Evolutionary conservation across 2,113 vertebrate genomes (phyloP).

Genomic region (Gallinago jamesoni): DNA sequence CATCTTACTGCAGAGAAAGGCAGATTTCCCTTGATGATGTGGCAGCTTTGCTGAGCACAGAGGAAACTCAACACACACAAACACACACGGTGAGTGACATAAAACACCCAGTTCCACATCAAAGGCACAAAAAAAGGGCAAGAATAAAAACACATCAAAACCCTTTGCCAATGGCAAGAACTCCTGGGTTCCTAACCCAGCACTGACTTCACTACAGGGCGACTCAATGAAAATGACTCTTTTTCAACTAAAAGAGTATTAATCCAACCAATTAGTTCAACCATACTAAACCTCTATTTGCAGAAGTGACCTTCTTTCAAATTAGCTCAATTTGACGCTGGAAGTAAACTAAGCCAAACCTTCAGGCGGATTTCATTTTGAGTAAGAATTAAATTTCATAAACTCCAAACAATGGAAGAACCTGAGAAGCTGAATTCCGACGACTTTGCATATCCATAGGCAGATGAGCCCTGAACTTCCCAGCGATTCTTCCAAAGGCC

Average conservation of each 20-base stretch:
- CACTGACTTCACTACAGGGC: background rate
- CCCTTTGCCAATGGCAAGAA: background rate
- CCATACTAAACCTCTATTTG: background rate
- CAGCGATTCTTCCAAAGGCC: background rate
- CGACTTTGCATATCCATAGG: background rate
- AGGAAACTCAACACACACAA: fast-evolving
- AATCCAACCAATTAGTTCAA: slow-evolving; percentile 21
- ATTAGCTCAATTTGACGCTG: background rate
- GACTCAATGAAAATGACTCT: background rate
- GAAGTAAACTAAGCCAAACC: slow-evolving; percentile 23
- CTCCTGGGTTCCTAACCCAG: background rate
- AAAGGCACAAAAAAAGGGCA: background rate
- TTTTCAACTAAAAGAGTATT: slow-evolving; percentile 22
- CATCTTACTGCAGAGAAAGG: background rate
- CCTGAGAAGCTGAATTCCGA: background rate
- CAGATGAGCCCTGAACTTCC: background rate
- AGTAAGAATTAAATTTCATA: background rate
- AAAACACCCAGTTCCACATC: background rate
- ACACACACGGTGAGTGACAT: background rate
- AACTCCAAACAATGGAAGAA: background rate
- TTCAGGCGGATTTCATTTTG: background rate
- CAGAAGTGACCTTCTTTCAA: background rate
- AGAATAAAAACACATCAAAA: background rate
- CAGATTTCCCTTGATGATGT: background rate
- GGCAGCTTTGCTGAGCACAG: background rate